Evolutionary conservation across 2,888 invertebrate genomes (phyloP).

Genomic region (Drosophila tripunctata): DNA sequence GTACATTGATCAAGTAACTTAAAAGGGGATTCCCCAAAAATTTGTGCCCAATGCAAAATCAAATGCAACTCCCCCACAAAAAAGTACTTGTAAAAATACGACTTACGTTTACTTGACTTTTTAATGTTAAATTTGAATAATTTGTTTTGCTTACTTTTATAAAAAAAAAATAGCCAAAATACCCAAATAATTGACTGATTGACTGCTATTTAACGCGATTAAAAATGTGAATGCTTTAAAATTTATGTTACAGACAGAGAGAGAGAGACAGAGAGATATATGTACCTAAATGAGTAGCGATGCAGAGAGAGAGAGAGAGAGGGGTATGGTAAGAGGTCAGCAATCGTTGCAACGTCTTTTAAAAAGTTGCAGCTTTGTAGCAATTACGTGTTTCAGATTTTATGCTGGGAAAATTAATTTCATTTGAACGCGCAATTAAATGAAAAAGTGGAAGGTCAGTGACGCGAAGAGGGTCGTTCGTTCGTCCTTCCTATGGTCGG

Average conservation of each 20-base stretch:
- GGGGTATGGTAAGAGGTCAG: not conserved
- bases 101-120: too few relatives aligned
- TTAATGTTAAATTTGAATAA: not conserved
- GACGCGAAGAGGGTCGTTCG: slow-evolving; percentile 2
- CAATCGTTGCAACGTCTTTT: slow-evolving; percentile 8
- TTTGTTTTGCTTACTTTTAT: too few relatives aligned
- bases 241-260: slow-evolving; percentile 24
- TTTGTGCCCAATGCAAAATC: too few relatives aligned
- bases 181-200: slow-evolving; percentile 76
- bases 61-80: too few relatives aligned
- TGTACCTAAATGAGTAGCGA: slow-evolving; percentile 4
- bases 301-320: not conserved
- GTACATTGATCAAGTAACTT: too few relatives aligned
- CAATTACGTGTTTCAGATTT: slow-evolving; percentile 60
- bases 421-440: slow-evolving; percentile 75
- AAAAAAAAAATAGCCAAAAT: too few relatives aligned
- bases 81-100: too few relatives aligned
- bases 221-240: slow-evolving; percentile 47
- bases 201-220: slow-evolving; percentile 72
- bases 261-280: not conserved
- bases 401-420: slow-evolving; percentile 69
- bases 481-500: not conserved
- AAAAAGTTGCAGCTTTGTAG: slow-evolving; percentile 42
- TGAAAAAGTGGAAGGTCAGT: slow-evolving; percentile 57
- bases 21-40: too few relatives aligned